Percentiles rank a stretch among this genome's conserved stretches.
Conservation (phyloP, 2,888 invertebrate genomes). For the Danaus chrysippus region DNA sequence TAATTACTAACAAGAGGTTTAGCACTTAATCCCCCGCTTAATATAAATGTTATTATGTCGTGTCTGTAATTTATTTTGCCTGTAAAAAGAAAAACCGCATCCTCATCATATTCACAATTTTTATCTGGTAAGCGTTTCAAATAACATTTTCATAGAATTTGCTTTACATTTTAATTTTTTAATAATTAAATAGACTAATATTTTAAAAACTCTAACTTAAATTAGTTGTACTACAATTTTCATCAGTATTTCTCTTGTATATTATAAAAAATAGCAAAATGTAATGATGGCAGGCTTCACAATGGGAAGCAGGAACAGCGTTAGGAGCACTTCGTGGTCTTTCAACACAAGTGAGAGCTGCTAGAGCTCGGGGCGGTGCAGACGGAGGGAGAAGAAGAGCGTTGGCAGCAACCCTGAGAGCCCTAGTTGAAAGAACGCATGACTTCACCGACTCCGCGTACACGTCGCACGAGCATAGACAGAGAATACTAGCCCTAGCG, state of each 20-base stretch:
- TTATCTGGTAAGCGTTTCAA: background rate
- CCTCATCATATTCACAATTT: too few species aligned
- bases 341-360: conserved; percentile 91
- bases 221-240: background rate
- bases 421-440: conserved; percentile 95
- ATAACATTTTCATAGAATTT: background rate
- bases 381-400: conserved; percentile 84
- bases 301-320: conserved; percentile 83
- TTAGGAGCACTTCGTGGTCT: conserved; percentile 90
- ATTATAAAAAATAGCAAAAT: conserved; percentile 4
- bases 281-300: conserved; percentile 56
- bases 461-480: conserved; percentile 97
- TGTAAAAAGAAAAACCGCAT: too few species aligned
- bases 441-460: conserved; percentile 99
- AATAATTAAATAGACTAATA: too few species aligned
- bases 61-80: too few species aligned
- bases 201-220: background rate
- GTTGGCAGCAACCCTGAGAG: conserved; percentile 91
- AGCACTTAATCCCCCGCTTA: too few species aligned
- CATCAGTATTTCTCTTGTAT: background rate
- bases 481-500: conserved; percentile 93
- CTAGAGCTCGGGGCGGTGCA: conserved; percentile 85
- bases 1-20: too few species aligned
- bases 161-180: background rate
- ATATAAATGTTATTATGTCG: too few species aligned